Conservation (phyloP, 2,888 invertebrate genomes). For the Drosophila paracracens region DNA sequence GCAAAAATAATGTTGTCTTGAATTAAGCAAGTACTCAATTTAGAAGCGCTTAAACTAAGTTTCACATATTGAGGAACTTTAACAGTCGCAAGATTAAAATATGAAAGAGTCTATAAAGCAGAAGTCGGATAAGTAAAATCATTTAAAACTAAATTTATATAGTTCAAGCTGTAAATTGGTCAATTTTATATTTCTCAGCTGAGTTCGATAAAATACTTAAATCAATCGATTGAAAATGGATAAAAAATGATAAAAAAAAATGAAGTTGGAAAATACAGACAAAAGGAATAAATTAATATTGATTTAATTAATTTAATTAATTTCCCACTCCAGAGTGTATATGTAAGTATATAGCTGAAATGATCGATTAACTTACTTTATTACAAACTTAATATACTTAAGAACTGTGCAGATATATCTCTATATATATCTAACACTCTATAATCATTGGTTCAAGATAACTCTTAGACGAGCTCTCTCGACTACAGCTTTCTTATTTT, state of each 20-base stretch:
- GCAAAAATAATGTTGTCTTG: neutral
- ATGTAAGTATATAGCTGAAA: no score
- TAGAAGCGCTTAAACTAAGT: neutral
- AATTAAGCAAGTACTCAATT: neutral
- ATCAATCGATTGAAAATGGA: neutral
- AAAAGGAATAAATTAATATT: neutral
- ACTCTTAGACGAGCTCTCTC: neutral
- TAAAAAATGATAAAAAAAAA: no score
- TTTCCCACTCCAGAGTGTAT: no score
- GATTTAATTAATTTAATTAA: no score
- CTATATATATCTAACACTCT: accelerated
- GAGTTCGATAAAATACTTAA: neutral
- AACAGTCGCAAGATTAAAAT: neutral
- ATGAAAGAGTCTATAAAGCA: no score
- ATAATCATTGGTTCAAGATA: neutral
- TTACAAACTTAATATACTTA: neutral
- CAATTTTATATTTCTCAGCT: neutral
- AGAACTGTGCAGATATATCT: neutral
- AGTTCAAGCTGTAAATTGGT: neutral
- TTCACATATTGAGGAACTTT: neutral
- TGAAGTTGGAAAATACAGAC: neutral
- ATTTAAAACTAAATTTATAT: neutral
- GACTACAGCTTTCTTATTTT: neutral
- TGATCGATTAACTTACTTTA: no score
- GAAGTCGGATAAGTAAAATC: neutral